These are phyloP conservation scores for Apodemus agrarius DNA, from an alignment of 2,797 vertebrate genomes.

Conservation along the genomic window DNA sequence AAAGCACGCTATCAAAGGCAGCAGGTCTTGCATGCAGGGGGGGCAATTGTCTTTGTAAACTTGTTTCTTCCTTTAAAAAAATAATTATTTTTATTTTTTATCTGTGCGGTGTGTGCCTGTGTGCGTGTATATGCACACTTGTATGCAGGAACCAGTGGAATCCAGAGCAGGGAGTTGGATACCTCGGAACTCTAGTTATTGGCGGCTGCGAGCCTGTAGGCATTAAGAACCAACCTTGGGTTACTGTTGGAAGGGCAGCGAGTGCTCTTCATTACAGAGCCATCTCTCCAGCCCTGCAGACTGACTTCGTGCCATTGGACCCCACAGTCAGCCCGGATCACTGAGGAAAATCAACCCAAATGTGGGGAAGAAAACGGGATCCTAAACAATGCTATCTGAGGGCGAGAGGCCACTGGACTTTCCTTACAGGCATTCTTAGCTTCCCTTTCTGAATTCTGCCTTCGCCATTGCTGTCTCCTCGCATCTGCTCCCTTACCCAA, in stretches of 20 bases:
- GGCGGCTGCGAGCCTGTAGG: too few species aligned
- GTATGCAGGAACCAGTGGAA: not conserved
- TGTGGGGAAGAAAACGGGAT: not conserved
- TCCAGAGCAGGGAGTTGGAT: not conserved
- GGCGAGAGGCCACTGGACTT: not conserved
- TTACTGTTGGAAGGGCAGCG: too few species aligned
- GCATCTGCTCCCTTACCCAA: rapidly evolving
- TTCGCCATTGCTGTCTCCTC: not conserved
- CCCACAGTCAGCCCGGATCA: not conserved
- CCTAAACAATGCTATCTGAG: not conserved
- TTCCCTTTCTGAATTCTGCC: not conserved
- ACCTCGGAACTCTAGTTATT: not conserved
- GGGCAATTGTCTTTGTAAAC: not conserved
- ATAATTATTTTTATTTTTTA: not conserved
- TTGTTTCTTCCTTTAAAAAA: not conserved
- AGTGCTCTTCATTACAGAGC: not conserved
- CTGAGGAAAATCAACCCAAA: not conserved
- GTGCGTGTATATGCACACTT: not conserved
- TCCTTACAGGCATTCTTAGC: not conserved
- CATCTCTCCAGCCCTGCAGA: not conserved
- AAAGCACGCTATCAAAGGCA: not conserved
- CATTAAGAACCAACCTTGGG: not conserved
- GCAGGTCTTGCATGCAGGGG: not conserved
- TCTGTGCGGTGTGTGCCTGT: not conserved
- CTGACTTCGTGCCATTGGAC: not conserved